Evolutionary conservation across 2,888 invertebrate genomes (phyloP).

Genomic region (Electrophaes corylata): DNA sequence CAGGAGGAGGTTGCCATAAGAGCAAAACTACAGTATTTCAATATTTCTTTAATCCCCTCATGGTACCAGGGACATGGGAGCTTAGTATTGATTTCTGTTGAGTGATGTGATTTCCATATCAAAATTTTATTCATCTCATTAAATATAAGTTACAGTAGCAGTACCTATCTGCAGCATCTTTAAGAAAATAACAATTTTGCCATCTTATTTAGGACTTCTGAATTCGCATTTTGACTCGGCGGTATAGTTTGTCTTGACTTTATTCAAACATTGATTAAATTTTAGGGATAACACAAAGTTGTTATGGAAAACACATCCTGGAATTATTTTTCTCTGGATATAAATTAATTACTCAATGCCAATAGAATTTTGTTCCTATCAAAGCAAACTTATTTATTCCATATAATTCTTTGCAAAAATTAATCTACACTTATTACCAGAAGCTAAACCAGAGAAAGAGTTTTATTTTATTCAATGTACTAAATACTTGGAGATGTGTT

Average conservation of each 20-base stretch:
- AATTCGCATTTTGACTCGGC: too few species aligned
- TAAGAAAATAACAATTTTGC: too few species aligned
- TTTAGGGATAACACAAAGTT: not conserved
- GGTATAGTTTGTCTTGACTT: too few species aligned
- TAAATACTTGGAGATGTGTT: too few species aligned
- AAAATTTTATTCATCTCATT: not conserved
- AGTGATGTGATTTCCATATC: conserved; percentile 68
- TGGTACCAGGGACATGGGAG: conserved; percentile 59
- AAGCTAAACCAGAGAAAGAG: conserved; percentile 19
- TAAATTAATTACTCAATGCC: not conserved
- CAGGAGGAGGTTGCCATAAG: conserved; percentile 79
- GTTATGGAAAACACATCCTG: conserved; percentile 66
- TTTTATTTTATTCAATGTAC: too few species aligned
- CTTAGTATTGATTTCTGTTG: conserved; percentile 37
- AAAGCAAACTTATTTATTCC: conserved; percentile 3
- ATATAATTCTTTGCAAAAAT: not conserved
- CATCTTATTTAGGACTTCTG: too few species aligned
- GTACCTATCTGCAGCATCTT: too few species aligned
- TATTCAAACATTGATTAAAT: not conserved
- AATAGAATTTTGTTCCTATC: not conserved
- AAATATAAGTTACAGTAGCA: not conserved
- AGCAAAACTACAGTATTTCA: conserved; percentile 54
- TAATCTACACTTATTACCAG: conserved; percentile 2
- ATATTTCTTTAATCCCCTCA: conserved; percentile 69
- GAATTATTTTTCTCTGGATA: conserved; percentile 1